phyloP scores from a whole-genome alignment of 2,888 invertebrate species.

The Synanthedon vespiformis region DNA sequence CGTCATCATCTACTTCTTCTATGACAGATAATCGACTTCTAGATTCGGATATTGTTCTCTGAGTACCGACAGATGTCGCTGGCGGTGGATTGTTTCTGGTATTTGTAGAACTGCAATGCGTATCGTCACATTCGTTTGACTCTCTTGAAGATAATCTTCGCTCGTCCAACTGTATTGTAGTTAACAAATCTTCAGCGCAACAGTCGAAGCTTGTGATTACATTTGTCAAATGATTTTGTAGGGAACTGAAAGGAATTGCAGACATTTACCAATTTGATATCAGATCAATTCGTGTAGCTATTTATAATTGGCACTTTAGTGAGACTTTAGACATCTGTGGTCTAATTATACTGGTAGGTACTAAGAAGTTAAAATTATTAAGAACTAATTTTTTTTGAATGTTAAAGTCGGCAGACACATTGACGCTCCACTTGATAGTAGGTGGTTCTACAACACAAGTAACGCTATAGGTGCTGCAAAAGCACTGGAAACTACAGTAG shows the following conservation, averaged over 20 bases:
- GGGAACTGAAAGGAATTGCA: slow-evolving; percentile 12
- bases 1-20: slow-evolving; percentile 36
- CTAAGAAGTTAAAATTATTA: too few relatives aligned
- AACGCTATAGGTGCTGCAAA: too few relatives aligned
- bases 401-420: too few relatives aligned
- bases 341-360: too few relatives aligned
- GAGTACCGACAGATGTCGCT: not conserved
- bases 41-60: not conserved
- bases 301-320: too few relatives aligned
- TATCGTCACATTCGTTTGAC: not conserved
- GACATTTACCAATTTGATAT: too few relatives aligned
- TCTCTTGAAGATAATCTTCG: slow-evolving; percentile 27
- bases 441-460: too few relatives aligned
- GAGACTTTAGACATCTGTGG: too few relatives aligned
- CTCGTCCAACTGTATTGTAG: slow-evolving; percentile 38
- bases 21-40: slow-evolving; percentile 28
- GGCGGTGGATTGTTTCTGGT: not conserved
- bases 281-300: too few relatives aligned
- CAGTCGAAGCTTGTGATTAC: slow-evolving; percentile 35
- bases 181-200: slow-evolving; percentile 31
- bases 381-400: too few relatives aligned
- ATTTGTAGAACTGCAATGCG: not conserved
- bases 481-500: too few relatives aligned
- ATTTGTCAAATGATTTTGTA: slow-evolving; percentile 30
- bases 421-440: too few relatives aligned